These are phyloP conservation scores for Crematogaster levior DNA, from an alignment of 2,888 invertebrate genomes.

Conservation along the genomic window DNA sequence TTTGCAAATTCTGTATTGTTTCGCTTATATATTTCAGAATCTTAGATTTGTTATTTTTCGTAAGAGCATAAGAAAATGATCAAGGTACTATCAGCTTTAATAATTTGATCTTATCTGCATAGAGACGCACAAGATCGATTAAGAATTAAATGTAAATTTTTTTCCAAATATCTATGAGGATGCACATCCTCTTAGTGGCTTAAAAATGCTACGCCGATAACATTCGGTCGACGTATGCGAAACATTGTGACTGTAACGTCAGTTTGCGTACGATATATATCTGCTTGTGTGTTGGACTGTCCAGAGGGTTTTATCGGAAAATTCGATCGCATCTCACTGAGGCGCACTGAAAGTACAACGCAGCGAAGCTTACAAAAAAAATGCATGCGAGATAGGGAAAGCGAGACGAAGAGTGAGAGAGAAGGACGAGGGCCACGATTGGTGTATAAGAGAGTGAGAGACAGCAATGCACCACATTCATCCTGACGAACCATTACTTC, in stretches of 20 bases:
- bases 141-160: conserved; percentile 12
- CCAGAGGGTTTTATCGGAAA: conserved; percentile 70
- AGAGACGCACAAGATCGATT: not conserved
- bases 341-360: conserved; percentile 57
- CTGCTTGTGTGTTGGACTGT: conserved; percentile 52
- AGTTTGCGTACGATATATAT: conserved; percentile 60
- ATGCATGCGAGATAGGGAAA: conserved; percentile 27
- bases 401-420: conserved; percentile 26
- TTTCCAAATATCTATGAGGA: not conserved
- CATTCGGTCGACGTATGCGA: conserved; percentile 57
- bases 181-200: not conserved
- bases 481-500: conserved; percentile 80
- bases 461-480: conserved; percentile 74
- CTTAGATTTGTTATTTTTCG: not conserved
- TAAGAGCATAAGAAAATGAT: not conserved
- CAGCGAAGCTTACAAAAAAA: conserved; percentile 57
- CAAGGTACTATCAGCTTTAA: not conserved
- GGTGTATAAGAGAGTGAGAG: conserved; percentile 35
- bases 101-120: not conserved
- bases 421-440: conserved; percentile 17
- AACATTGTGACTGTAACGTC: conserved; percentile 44
- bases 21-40: not conserved
- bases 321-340: conserved; percentile 71
- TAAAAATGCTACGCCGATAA: conserved; percentile 56
- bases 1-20: not conserved